Evolutionary conservation across 2,113 vertebrate genomes (phyloP).

Genomic region (Terrapene triunguis): DNA sequence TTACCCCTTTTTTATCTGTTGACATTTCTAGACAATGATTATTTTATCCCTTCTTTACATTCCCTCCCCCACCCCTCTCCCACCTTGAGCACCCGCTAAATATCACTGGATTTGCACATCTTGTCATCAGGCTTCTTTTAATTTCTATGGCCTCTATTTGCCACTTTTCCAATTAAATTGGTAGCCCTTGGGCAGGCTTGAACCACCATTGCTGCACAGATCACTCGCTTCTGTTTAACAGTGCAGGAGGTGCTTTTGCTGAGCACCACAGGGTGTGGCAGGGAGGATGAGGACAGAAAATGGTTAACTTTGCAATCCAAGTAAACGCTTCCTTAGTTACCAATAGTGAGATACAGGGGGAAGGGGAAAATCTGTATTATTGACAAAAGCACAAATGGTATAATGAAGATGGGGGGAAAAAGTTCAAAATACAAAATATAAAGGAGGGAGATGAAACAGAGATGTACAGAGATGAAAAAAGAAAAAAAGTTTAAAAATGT

Average conservation of each 20-base stretch:
- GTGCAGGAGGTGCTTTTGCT: not conserved
- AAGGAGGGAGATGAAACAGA: not conserved
- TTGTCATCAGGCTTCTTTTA: conserved; percentile 13
- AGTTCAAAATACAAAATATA: not conserved
- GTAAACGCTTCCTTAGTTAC: not conserved
- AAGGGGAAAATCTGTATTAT: not conserved
- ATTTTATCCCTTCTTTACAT: not conserved
- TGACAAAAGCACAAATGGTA: not conserved
- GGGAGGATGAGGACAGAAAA: not conserved
- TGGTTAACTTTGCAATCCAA: not conserved
- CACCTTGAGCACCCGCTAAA: not conserved
- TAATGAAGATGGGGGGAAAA: not conserved
- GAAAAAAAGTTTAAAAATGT: not conserved
- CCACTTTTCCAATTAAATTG: not conserved
- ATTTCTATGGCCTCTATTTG: not conserved
- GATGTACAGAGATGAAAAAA: not conserved
- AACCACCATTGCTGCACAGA: not conserved
- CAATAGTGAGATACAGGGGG: not conserved
- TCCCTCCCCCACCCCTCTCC: not conserved
- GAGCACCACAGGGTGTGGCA: not conserved
- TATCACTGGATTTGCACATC: not conserved
- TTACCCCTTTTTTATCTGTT: not conserved
- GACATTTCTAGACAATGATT: conserved; percentile 8
- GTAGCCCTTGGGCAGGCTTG: not conserved
- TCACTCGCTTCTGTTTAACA: not conserved